Conservation (phyloP, 2,888 invertebrate genomes). For the Drosophila mimica region DNA sequence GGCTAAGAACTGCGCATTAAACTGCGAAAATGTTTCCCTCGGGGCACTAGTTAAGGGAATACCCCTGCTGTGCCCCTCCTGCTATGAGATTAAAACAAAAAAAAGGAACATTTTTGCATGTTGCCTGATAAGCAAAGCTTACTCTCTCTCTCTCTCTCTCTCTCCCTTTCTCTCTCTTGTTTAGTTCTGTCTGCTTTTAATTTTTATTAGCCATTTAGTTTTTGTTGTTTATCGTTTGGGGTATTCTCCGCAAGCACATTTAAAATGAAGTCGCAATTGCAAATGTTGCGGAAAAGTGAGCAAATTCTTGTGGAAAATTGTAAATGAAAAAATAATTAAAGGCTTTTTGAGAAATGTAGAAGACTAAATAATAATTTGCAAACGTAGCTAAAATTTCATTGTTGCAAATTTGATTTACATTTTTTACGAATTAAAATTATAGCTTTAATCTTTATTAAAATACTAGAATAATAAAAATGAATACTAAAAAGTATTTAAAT, state of each 20-base stretch:
- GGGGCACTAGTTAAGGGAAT: slow-evolving; percentile 28
- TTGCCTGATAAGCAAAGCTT: slow-evolving; percentile 13
- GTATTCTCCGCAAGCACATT: slow-evolving; percentile 23
- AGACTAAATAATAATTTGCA: too few species aligned
- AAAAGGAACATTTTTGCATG: slow-evolving; percentile 12
- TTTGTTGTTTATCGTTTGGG: slow-evolving; percentile 6
- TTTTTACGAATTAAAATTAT: too few species aligned
- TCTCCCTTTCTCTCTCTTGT: not conserved
- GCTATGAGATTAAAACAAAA: slow-evolving; percentile 2
- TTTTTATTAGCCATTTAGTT: slow-evolving; percentile 49
- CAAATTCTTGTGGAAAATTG: not conserved
- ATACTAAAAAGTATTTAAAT: not conserved
- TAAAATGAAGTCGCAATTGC: slow-evolving; percentile 35
- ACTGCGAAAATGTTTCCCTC: slow-evolving; percentile 37
- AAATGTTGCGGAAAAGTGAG: slow-evolving; percentile 31
- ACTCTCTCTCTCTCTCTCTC: not conserved
- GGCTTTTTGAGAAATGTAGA: too few species aligned
- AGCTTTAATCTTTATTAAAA: not conserved
- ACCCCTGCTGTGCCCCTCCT: not conserved
- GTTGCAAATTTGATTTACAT: not conserved
- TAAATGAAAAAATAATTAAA: not conserved
- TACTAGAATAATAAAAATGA: not conserved
- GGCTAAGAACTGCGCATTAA: slow-evolving; percentile 32
- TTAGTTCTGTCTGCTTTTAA: slow-evolving; percentile 12
- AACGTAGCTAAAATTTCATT: too few species aligned